Conservation (phyloP, 2,113 vertebrate genomes). For the Ctenomys sociabilis region DNA sequence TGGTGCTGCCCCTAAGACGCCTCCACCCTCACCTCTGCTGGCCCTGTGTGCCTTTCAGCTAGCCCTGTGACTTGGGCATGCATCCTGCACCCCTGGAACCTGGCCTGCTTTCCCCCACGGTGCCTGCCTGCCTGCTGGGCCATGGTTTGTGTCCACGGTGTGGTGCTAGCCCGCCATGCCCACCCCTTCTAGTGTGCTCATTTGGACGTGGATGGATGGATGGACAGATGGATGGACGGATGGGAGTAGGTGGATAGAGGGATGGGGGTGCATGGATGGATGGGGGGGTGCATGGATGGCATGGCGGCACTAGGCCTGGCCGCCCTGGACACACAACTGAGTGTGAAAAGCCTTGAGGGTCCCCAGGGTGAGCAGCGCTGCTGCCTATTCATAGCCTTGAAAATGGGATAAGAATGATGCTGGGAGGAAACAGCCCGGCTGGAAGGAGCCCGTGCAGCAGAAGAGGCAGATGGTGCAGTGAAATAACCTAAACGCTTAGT, state of each 20-base stretch:
- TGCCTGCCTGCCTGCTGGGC: background rate
- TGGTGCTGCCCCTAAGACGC: no score
- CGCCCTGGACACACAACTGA: background rate
- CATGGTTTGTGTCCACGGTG: background rate
- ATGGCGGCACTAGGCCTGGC: background rate
- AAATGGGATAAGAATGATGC: background rate
- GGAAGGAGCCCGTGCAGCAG: background rate
- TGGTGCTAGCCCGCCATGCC: background rate
- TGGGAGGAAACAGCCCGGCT: background rate
- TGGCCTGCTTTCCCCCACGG: background rate
- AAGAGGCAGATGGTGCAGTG: background rate
- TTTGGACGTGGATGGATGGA: background rate
- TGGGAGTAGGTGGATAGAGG: background rate
- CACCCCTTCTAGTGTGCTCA: background rate
- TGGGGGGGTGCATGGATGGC: background rate
- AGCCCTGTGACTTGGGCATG: background rate
- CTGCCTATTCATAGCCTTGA: background rate
- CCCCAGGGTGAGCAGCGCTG: no score
- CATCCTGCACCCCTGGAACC: background rate
- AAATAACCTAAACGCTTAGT: no score
- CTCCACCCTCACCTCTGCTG: background rate
- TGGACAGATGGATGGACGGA: background rate
- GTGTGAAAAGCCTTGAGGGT: background rate
- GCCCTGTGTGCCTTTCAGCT: no score
- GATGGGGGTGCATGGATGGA: no score